Evolutionary conservation across 2,888 invertebrate species (phyloP).

Genomic region (Julus scanicus): DNA sequence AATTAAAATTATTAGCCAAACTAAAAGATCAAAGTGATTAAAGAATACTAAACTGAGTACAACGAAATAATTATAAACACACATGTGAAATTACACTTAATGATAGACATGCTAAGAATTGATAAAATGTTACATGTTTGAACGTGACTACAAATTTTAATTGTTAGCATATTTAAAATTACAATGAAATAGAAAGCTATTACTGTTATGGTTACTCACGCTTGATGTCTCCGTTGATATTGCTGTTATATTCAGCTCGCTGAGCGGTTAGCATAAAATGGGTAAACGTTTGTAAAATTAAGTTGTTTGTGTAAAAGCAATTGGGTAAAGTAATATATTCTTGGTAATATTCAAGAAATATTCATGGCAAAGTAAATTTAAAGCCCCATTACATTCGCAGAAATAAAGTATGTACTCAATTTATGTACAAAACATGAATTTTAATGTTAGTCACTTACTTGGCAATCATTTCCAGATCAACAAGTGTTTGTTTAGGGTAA

Average conservation of each 20-base stretch:
- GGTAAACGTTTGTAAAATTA: background rate
- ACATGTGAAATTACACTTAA: no score
- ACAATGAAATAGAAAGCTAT: background rate
- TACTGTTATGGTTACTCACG: conserved; percentile 26
- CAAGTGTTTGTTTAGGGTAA: conserved; percentile 53
- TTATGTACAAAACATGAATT: no score
- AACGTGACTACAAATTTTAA: no score
- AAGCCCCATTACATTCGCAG: no score
- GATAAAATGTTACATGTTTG: no score
- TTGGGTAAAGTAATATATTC: no score
- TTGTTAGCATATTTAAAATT: background rate
- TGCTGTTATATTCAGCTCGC: conserved; percentile 52
- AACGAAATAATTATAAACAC: no score
- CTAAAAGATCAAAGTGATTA: background rate
- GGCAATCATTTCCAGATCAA: conserved; percentile 52
- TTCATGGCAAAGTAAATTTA: no score
- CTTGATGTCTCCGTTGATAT: conserved; percentile 4
- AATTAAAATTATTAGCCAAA: background rate
- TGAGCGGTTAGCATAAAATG: conserved; percentile 28
- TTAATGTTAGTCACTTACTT: conserved; percentile 36
- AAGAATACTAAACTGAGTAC: no score
- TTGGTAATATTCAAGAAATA: no score
- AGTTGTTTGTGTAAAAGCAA: background rate
- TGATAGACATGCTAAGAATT: no score
- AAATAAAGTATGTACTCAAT: no score